Base-by-base conservation (phyloP, 2,888 invertebrate species). In the Ametastegia equiseti region DNA sequence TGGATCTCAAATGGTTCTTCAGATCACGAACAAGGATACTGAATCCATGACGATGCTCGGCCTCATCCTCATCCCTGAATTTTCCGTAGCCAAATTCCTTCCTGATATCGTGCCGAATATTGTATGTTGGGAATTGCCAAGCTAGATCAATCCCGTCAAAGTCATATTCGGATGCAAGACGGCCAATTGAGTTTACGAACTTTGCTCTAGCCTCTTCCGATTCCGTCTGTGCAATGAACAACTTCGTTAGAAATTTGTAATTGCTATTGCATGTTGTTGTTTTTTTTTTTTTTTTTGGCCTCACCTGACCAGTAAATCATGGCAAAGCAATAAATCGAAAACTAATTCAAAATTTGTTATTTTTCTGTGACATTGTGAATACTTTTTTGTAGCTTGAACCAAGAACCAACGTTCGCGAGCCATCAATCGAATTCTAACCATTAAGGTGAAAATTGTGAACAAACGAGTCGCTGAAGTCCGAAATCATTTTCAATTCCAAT, bases 131-230 rank as follows among this genome's bases (percentile, higher is more conserved):
- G 93, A 97, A 97, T 91, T 97, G 95, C 97, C 97, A 97, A 13
- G 95, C 96, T 45, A 97, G 92, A 90, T 98, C 98, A 33, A 98
- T 93, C 1, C 98, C 98, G 90, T 98, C 97, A 86, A 98, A 98
- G 33, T 95, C 95, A 87, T 97, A 95, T 79, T 96, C 95, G 85
- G 95, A 95, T 15, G 96, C 92, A 67, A 97, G 86, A 1, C 94
- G 92, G 27, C 95, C 94, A 2, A 95, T 96, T 1, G 97, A 97
- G 90, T 95, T 96, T 71, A 97, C 95, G 89, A 97, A 97, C 6
- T 95, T 94, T 0, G 95, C 94, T 84, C 97, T 94, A 1, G 95
- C 94, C 88, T 96, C 95, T 23, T 95, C 93, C 1, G 95, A 94
- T 91, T 97, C 97, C 87, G 96, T 90, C 95, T 96, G 85, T 71